Percentiles rank a stretch among this genome's conserved stretches.
phyloP scores from a whole-genome alignment of 2,797 vertebrate genomes.

The Hyperoplus immaculatus region DNA sequence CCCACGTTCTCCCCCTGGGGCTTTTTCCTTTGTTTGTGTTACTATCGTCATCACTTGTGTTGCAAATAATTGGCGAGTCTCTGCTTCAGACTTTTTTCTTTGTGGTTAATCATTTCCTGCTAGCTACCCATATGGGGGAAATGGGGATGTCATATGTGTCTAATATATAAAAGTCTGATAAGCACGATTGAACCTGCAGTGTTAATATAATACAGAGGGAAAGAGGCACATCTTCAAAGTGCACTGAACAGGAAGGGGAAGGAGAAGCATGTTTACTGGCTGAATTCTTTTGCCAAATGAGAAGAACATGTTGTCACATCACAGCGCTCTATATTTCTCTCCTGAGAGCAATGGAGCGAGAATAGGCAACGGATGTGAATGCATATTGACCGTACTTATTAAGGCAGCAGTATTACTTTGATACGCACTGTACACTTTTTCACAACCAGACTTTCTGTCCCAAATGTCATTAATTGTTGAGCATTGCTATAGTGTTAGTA shows the following conservation, averaged over 20 bases:
- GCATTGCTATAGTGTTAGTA: slow-evolving; percentile 3
- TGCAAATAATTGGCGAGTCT: too few relatives aligned
- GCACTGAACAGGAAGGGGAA: slow-evolving; percentile 23
- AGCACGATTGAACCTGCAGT: not conserved
- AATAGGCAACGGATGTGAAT: slow-evolving; percentile 36
- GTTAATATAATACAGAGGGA: slow-evolving; percentile 18
- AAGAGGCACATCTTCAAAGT: slow-evolving; percentile 37
- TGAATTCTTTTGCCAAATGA: slow-evolving; percentile 50
- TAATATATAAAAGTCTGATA: slow-evolving; percentile 7
- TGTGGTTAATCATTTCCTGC: slow-evolving; percentile 9
- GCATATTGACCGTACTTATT: slow-evolving; percentile 41
- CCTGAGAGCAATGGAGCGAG: slow-evolving; percentile 82
- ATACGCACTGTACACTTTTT: slow-evolving; percentile 56
- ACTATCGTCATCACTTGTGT: too few relatives aligned
- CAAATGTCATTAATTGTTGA: slow-evolving; percentile 37
- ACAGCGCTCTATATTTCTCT: slow-evolving; percentile 45
- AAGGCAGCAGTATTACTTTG: slow-evolving; percentile 54
- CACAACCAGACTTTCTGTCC: slow-evolving; percentile 19
- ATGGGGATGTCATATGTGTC: not conserved
- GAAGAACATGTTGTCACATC: slow-evolving; percentile 48
- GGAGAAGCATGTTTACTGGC: slow-evolving; percentile 52
- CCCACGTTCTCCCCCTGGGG: not conserved
- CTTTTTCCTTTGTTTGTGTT: not conserved
- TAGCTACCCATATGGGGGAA: not conserved
- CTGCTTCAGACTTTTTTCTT: not conserved